Evolutionary conservation across 2,888 invertebrate species (phyloP).

Genomic region (Microctonus aethiopoides): DNA sequence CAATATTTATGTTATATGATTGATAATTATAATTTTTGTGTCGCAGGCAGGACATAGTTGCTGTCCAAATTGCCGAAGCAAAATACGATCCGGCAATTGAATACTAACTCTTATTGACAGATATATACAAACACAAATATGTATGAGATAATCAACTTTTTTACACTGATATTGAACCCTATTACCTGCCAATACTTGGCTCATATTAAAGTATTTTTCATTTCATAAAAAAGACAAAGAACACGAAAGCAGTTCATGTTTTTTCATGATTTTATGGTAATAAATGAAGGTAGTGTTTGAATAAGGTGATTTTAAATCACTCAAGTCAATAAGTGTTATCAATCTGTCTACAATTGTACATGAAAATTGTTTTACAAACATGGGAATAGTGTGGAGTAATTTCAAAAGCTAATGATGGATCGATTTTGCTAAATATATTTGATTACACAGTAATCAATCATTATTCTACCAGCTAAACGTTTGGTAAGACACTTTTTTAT

Average conservation of each 20-base stretch:
- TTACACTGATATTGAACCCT: background rate
- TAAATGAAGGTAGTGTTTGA: background rate
- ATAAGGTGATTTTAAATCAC: background rate
- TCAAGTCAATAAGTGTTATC: background rate
- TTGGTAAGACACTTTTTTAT: background rate
- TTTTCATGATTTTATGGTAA: background rate
- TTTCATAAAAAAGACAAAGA: background rate
- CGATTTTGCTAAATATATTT: background rate
- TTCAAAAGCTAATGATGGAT: background rate
- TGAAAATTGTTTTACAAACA: background rate
- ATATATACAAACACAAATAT: background rate
- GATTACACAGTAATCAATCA: background rate
- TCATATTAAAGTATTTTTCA: background rate
- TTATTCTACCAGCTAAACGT: background rate
- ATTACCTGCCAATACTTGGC: background rate
- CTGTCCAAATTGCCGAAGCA: slow-evolving; percentile 45
- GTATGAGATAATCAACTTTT: background rate
- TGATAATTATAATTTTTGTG: slow-evolving; percentile 11
- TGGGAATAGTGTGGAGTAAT: background rate
- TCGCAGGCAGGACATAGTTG: slow-evolving; percentile 40
- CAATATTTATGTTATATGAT: background rate
- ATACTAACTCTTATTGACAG: background rate
- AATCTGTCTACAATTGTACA: background rate
- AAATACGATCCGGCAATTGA: slow-evolving; percentile 29
- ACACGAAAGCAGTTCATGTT: background rate